Evolutionary conservation across 2,113 vertebrate species (phyloP).

Genomic region (Pelecanus crispus): DNA sequence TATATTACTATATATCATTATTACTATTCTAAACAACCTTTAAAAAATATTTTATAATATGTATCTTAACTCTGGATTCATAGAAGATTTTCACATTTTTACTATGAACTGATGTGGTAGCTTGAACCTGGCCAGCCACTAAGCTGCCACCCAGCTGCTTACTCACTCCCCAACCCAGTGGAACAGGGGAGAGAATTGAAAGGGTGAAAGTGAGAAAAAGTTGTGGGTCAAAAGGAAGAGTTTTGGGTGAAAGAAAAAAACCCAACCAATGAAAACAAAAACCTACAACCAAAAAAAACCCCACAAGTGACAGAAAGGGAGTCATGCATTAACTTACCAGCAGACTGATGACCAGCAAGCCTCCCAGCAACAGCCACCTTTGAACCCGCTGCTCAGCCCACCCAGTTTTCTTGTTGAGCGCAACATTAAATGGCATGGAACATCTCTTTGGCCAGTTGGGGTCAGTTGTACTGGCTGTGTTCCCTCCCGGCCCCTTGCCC

Average conservation of each 20-base stretch:
- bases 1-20: neutral
- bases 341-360: neutral
- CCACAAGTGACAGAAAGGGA: neutral
- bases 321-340: neutral
- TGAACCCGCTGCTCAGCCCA: neutral
- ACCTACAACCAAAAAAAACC: accelerated
- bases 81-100: neutral
- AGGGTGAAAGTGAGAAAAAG: neutral
- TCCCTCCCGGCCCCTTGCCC: neutral
- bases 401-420: neutral
- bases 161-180: neutral
- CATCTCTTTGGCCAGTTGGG: neutral
- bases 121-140: neutral
- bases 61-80: neutral
- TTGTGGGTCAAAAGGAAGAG: neutral
- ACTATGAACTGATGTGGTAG: neutral
- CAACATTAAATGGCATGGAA: neutral
- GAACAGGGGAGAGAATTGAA: neutral
- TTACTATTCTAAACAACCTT: neutral
- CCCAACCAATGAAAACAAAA: neutral
- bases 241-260: neutral
- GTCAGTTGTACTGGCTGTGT: neutral
- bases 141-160: neutral
- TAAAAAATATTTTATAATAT: neutral
- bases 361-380: neutral